phyloP scores from a whole-genome alignment of 2,888 invertebrate species.

The Ypsolopha sequella region DNA sequence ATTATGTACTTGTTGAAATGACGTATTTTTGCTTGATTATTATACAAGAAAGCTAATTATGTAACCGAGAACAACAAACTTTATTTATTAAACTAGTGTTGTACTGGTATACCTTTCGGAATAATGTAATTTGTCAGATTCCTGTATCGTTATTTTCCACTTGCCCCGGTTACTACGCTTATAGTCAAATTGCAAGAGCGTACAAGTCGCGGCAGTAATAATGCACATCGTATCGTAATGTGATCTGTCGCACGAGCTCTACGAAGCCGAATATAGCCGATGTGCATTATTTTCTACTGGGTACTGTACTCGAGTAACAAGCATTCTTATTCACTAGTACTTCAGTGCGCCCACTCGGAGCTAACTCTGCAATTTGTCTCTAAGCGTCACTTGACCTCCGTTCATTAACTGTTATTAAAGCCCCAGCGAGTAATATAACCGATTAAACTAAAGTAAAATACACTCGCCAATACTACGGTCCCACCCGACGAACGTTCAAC shows the following conservation, averaged over 20 bases:
- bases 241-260: too few species aligned
- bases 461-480: background rate
- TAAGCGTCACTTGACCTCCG: background rate
- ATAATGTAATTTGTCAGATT: background rate
- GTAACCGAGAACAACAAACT: too few species aligned
- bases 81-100: background rate
- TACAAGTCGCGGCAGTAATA: too few species aligned
- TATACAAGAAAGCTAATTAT: too few species aligned
- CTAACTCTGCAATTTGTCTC: background rate
- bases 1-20: background rate
- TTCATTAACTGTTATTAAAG: conserved; percentile 3
- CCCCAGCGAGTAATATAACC: background rate
- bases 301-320: background rate
- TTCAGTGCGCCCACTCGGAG: too few species aligned
- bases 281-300: too few species aligned
- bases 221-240: too few species aligned
- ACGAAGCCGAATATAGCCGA: too few species aligned
- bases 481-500: conserved; percentile 13
- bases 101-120: too few species aligned
- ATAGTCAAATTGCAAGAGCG: background rate
- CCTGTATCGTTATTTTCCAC: conserved; percentile 10
- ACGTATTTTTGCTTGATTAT: too few species aligned
- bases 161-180: conserved; percentile 8
- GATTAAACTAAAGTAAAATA: background rate
- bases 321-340: too few species aligned